Evolutionary conservation across 2,888 invertebrate species (phyloP), one percentile per base, ranked within the genome.

Genomic region (Orthosia gracilis): DNA sequence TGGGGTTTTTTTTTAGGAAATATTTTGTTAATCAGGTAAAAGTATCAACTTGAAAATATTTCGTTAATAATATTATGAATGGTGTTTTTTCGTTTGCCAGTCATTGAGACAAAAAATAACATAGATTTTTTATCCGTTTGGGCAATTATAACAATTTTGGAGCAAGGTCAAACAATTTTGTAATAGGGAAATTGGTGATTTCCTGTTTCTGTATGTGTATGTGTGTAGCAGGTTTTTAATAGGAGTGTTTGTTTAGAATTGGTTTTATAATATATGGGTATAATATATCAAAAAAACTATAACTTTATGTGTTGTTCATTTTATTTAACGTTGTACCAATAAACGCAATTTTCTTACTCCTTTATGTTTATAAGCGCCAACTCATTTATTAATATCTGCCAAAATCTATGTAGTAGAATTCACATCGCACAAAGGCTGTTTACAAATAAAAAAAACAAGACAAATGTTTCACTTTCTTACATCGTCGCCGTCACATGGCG

Each of bases 401-500:
- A 78, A 26, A 74, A 62, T 45, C 47, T 40, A 55, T 58, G 15
- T 67, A 59, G 12, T 40, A 59, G 9, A 40, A 2, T 9, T 13
- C 5, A 49, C 13, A n/a, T 40, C 21, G n/a, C 1, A 52, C 67
- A 26, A 65, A 71, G 12, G 4, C 54, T 74, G 63, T 73, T 71
- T 73, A 76, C 26, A 73, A 31, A 74, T 23, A 65, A 64, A 63
- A 69, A 76, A 69, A 67, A 71, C 68, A 61, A 85, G 77, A 83
- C 50, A 80, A 81, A 86, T 84, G 78, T 69, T 82, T 82, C 78
- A 83, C 82, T 83, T 82, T 86, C 83, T 73, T 82, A 55, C 73
- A 78, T 67, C 47, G 54, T 62, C 69, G 72, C 50, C 81, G 73
- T 77, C 91, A 90, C 81, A 82, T 90, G 91, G 84, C 69, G 74